Percentiles rank a stretch among this genome's conserved stretches.
phyloP scores from a whole-genome alignment of 2,113 vertebrate genomes.

The Anguilla rostrata region DNA sequence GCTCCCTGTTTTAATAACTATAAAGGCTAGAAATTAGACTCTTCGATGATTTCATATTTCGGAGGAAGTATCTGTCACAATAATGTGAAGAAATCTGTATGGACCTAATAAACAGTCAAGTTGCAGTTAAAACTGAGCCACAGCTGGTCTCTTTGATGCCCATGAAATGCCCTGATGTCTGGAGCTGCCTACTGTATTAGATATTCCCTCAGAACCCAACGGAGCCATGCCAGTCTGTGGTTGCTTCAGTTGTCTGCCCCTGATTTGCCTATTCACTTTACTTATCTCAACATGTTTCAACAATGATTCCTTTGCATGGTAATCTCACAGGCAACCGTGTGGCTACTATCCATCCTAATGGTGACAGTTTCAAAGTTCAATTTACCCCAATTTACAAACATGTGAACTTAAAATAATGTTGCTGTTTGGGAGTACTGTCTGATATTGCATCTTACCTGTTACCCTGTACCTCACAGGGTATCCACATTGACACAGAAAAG shows the following conservation, averaged over 20 bases:
- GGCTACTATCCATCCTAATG: background rate
- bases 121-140: background rate
- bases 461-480: background rate
- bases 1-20: constrained; percentile 20
- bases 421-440: background rate
- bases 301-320: background rate
- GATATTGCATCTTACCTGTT: background rate
- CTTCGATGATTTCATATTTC: constrained; percentile 21
- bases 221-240: background rate
- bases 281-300: background rate
- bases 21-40: constrained; percentile 2
- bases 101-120: background rate
- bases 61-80: background rate
- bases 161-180: constrained; percentile 12
- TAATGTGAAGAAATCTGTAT: background rate
- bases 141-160: constrained; percentile 23
- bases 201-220: constrained; percentile 21
- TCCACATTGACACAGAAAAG: background rate
- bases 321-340: background rate
- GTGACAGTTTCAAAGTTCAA: background rate
- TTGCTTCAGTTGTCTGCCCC: background rate
- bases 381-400: background rate
- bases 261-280: background rate
- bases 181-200: background rate
- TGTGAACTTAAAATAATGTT: background rate